Base-by-base conservation (phyloP, 37 sponge, comb jelly and placozoan genomes). In the Crambe crambe region DNA sequence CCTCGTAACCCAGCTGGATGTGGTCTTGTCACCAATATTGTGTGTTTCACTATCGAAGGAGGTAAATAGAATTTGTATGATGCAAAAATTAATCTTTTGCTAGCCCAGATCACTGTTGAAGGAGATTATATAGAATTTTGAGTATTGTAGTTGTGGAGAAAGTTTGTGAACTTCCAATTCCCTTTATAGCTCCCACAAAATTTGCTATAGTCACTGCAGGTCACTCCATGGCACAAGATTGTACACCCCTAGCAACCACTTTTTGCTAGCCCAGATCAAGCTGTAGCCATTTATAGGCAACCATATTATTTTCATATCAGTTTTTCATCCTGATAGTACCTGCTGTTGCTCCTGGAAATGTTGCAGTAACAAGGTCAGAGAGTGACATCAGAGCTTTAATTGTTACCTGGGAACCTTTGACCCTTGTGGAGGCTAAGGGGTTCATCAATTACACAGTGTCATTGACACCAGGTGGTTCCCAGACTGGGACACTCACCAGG, bases 341-440 rank as follows among this genome's bases (percentile, higher is more conserved):
- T 2, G 36, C 39, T 3, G 47, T 29, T 59, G 30, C 56, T 8
- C 84, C 77, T 25, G 1, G n/a, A 12, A 72, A 82, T 74, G 73
- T 81, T 32, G 43, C 1, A 2, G 74, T 74, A 0, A 30, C 22
- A 6, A 47, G 74, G 10, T 29, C 42, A 15, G 5, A 2, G 34
- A 2, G 3, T 34, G 60, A 75, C 44, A 68, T 58, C 27, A 68
- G 67, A 23, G 42, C 42, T 40, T 67, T 83, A 66, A 67, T 51
- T 25, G 76, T 75, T 37, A 74, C 41, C 23, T 83, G 75, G 68
- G 22, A 25, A 37, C 63, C 51, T 27, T 40, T 83, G 70, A 70
- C 65, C 58, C 54, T 83, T 0, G 76, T 76, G 27, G 68, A 83
- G 76, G 76, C 77, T 38, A 64, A 56, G 40, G 75, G 84, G 8